These are phyloP conservation scores for Ochropleura leucogaster DNA, from an alignment of 2,888 invertebrate genomes.

Conservation along the genomic window DNA sequence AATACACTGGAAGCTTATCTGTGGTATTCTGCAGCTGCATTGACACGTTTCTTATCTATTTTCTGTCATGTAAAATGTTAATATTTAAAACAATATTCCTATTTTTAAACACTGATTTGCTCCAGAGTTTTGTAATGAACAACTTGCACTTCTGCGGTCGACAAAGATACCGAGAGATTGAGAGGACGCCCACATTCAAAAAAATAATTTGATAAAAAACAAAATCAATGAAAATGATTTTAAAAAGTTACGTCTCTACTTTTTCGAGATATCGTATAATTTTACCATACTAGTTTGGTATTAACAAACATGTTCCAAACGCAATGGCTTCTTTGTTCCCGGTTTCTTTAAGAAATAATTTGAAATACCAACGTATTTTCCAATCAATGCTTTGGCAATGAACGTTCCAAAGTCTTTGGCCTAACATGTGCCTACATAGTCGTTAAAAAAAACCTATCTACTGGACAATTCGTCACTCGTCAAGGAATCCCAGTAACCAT, in stretches of 20 bases:
- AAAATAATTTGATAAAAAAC: not conserved
- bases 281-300: no score
- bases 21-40: not conserved
- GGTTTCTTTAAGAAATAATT: not conserved
- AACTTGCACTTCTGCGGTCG: not conserved
- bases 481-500: slow-evolving; percentile 2
- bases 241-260: not conserved
- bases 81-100: not conserved
- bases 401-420: not conserved
- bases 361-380: not conserved
- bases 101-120: not conserved
- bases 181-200: not conserved
- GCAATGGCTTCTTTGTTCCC: not conserved
- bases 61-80: not conserved
- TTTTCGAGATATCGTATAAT: not conserved
- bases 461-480: not conserved
- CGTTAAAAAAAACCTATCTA: slow-evolving; percentile 3
- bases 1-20: not conserved
- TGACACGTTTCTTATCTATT: not conserved
- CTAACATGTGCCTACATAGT: not conserved
- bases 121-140: not conserved
- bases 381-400: not conserved
- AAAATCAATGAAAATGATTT: not conserved
- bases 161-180: not conserved
- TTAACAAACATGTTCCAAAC: no score